Evolutionary conservation across 1,140 invertebrate species (phyloP), one percentile per base, ranked within the genome.

Genomic region (Sinonovacula constricta): DNA sequence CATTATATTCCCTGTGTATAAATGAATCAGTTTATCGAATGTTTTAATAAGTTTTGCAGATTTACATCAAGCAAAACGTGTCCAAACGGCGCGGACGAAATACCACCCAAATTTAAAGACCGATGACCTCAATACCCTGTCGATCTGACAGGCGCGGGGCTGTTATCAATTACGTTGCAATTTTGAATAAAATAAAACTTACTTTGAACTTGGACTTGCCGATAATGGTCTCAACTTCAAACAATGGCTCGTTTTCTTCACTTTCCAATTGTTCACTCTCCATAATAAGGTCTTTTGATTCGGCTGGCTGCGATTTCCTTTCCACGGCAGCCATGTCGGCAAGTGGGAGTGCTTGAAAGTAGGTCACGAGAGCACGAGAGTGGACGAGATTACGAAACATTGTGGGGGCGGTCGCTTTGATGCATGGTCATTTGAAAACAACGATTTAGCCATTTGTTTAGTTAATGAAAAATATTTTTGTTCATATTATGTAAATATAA

Each of bases 141-240:
- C n/a, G n/a, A n/a, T n/a, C n/a, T n/a, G n/a, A n/a, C n/a, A n/a
- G n/a, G n/a, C n/a, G n/a, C n/a, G n/a, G n/a, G n/a, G n/a, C n/a
- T n/a, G n/a, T n/a, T n/a, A n/a, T n/a, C n/a, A n/a, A n/a, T n/a
- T n/a, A n/a, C n/a, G n/a, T n/a, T n/a, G n/a, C n/a, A n/a, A 12
- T 18, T 34, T 54, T 49, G 15, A 49, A 36, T 15, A 7, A 18
- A 18, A 45, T 7, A 7, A 45, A 54, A 31, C 71, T 74, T 74
- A 74, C 71, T 65, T 74, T 74, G 2, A 65, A 51, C 26, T 74
- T 74, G 5, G 62, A 65, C 39, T 74, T 74, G 12, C 71, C 59
- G 30, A 74, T 63, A 14, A 74, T 74, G 28, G 49, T 53, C 5
- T 74, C 71, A 31, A 74, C 71, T 74, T 74, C 71, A 74, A 74